Evolutionary conservation across 2,113 vertebrate genomes (phyloP).

Genomic region (Vanacampus margaritifer): DNA sequence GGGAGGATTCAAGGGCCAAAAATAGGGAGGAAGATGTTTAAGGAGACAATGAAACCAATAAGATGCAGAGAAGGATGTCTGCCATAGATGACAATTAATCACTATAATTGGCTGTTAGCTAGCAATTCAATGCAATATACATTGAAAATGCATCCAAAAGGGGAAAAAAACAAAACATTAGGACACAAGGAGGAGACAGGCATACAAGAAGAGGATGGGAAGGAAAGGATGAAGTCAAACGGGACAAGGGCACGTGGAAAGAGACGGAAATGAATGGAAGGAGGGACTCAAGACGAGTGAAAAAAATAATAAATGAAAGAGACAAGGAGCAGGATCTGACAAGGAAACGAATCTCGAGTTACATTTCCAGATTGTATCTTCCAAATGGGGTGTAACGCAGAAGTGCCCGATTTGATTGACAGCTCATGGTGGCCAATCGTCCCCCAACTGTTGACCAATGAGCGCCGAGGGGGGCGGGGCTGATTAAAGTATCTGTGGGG

Average conservation of each 20-base stretch:
- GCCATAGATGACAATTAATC: no score
- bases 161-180: no score
- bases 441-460: constrained; percentile 19
- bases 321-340: no score
- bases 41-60: background rate
- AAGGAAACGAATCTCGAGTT: no score
- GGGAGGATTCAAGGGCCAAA: background rate
- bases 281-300: no score
- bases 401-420: constrained; percentile 2
- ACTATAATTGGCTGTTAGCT: no score
- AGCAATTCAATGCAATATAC: no score
- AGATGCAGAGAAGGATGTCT: background rate
- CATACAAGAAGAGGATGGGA: background rate
- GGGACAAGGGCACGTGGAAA: background rate
- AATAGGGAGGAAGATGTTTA: no score
- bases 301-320: background rate
- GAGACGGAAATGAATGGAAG: background rate
- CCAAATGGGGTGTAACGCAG: background rate
- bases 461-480: constrained; percentile 4
- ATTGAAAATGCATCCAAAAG: no score
- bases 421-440: constrained; percentile 3
- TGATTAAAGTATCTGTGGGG: background rate
- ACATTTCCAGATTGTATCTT: background rate
- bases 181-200: background rate
- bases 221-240: background rate